phyloP scores from a whole-genome alignment of 1,140 invertebrate species.

The Drosophila pseudoananassae region DNA sequence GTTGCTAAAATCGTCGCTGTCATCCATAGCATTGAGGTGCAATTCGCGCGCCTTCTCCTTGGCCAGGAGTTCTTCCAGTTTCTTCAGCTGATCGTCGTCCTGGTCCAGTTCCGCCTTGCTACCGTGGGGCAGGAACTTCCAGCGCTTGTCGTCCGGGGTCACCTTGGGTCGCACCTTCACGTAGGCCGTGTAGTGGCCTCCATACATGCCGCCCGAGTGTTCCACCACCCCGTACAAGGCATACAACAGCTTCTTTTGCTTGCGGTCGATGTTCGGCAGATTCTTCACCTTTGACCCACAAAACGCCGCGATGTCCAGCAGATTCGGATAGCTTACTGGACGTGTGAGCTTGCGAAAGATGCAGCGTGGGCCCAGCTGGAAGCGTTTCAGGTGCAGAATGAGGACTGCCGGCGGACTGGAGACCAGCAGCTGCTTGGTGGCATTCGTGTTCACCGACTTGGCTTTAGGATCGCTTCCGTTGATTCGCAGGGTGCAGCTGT shows the following conservation, averaged over 20 bases:
- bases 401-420: slow-evolving; percentile 95
- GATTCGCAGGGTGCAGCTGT: slow-evolving; percentile 92
- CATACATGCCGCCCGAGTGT: slow-evolving; percentile 94
- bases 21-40: slow-evolving; percentile 74
- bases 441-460: slow-evolving; percentile 94
- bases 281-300: slow-evolving; percentile 91
- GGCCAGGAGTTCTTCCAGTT: slow-evolving; percentile 69
- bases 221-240: slow-evolving; percentile 97
- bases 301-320: slow-evolving; percentile 95
- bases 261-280: slow-evolving; percentile 86
- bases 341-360: slow-evolving; percentile 91
- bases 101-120: slow-evolving; percentile 84
- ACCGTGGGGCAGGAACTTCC: slow-evolving; percentile 88
- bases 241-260: slow-evolving; percentile 91
- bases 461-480: slow-evolving; percentile 86
- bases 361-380: slow-evolving; percentile 88
- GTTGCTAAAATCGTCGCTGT: slow-evolving; percentile 84
- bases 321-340: slow-evolving; percentile 93
- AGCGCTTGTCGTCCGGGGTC: slow-evolving; percentile 86
- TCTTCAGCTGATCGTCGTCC: slow-evolving; percentile 76
- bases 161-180: slow-evolving; percentile 89
- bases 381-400: slow-evolving; percentile 97
- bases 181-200: slow-evolving; percentile 98
- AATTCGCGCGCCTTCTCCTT: slow-evolving; percentile 83
- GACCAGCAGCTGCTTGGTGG: slow-evolving; percentile 96